Evolutionary conservation across 2,113 vertebrate genomes (phyloP).

Genomic region (Lophura nycthemera): DNA sequence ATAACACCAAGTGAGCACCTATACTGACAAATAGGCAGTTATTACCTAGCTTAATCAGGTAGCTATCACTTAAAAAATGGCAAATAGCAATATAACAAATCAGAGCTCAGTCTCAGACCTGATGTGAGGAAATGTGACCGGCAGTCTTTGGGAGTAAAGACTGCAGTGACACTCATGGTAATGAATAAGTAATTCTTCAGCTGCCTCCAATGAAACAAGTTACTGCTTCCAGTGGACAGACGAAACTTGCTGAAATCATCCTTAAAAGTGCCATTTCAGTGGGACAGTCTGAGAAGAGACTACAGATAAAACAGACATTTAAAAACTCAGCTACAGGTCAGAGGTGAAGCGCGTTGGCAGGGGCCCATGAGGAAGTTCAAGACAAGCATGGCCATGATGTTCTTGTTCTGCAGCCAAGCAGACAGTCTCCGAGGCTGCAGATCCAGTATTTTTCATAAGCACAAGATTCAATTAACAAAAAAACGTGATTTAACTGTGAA

Average conservation of each 20-base stretch:
- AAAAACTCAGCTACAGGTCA: fast-evolving
- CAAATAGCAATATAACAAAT: background rate
- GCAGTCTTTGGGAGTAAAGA: background rate
- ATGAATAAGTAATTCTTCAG: background rate
- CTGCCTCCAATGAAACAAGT: fast-evolving
- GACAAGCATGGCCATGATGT: background rate
- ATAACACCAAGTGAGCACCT: background rate
- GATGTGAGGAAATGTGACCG: background rate
- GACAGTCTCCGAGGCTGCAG: background rate
- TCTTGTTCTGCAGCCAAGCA: background rate
- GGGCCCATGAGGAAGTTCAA: background rate
- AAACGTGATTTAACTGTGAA: background rate
- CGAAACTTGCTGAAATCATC: background rate
- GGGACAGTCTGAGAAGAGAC: background rate
- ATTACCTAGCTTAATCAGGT: fast-evolving
- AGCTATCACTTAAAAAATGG: background rate
- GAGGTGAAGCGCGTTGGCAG: fast-evolving
- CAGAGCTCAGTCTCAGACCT: background rate
- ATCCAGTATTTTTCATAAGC: background rate
- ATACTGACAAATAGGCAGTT: background rate
- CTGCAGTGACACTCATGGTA: fast-evolving
- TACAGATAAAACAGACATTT: fast-evolving
- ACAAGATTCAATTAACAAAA: background rate
- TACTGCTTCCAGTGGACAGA: background rate
- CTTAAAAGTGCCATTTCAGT: fast-evolving